A percentile compares a stretch with the other conserved stretches of the same genome.
These are phyloP conservation scores for Drosophila subsilvestris DNA, from an alignment of 2,888 invertebrate species.

Conservation along the genomic window DNA sequence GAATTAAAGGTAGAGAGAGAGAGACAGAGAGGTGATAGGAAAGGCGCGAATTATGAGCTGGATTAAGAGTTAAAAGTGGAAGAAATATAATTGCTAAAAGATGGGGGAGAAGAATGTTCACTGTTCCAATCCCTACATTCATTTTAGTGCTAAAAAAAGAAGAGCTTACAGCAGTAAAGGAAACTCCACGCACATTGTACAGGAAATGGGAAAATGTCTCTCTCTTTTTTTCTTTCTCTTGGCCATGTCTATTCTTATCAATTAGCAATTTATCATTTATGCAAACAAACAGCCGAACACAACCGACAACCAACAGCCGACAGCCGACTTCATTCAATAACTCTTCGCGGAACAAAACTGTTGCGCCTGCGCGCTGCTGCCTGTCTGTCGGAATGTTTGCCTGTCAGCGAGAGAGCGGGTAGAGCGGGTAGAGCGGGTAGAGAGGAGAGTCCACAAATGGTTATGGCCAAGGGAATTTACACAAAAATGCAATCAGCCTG, in stretches of 20 bases:
- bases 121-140: no score
- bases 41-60: no score
- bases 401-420: conserved; percentile 10
- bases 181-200: conserved; percentile 8
- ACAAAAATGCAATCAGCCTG: conserved; percentile 74
- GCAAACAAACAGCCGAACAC: conserved; percentile 57
- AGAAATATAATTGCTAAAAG: no score
- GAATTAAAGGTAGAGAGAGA: background rate
- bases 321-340: conserved; percentile 38
- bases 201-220: conserved; percentile 52
- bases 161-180: background rate
- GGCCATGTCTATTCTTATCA: conserved; percentile 58
- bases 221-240: conserved; percentile 5
- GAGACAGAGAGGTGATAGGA: no score
- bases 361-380: conserved; percentile 32
- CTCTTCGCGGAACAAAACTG: conserved; percentile 27
- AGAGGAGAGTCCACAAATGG: conserved; percentile 17
- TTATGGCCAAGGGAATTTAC: conserved; percentile 64
- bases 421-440: background rate
- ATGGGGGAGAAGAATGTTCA: no score
- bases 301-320: conserved; percentile 10
- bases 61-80: no score
- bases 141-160: no score
- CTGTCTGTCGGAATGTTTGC: conserved; percentile 40
- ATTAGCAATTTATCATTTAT: conserved; percentile 69